Evolutionary conservation across 2,888 invertebrate species (phyloP), one percentile per base, ranked within the genome.

Genomic region (Hyppa rectilinea): DNA sequence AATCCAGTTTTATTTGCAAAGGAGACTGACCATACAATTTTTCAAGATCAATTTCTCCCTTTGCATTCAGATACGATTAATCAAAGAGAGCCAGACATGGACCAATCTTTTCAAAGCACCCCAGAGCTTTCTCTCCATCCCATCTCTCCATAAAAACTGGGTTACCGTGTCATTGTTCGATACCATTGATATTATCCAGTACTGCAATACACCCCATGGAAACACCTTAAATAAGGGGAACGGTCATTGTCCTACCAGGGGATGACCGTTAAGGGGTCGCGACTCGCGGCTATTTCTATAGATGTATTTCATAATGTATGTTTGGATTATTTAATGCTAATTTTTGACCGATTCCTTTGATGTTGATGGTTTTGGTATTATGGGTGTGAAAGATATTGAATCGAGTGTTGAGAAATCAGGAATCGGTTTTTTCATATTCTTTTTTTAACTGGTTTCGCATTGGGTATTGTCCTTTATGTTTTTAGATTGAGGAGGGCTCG

Each of bases 191-290:
- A 34, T n/a, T 55, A 47, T 60, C 17, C 62, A 52, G 52, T 47
- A 43, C 31, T 50, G n/a, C 17, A 50, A 65, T 17, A 23, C 45
- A 71, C 75, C 80, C 82, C 75, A 70, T 77, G 60, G 64, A 10
- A 61, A 43, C 65, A 20, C 50, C 36, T 40, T 61, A 36, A 43
- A 34, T 53, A 45, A 72, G 85, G 86, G 84, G 80, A 75, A 9
- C 53, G 86, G 80, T 77, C 81, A 81, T 77, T 84, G 86, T 83
- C 75, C 85, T 50, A 56, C 4, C 4, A 14, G 23, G 34, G 43
- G 70, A 60, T 80, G 86, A 82, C 86, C 87, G 87, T 86, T 86
- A 79, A 38, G 56, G 59, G 82, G 62, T 63, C 69, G 59, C 38
- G 55, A 14, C 5, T 55, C 20, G 29, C 29, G 49, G 68, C 72